Conservation (phyloP, 2,888 invertebrate genomes). For the Bedellia somnulentella region DNA sequence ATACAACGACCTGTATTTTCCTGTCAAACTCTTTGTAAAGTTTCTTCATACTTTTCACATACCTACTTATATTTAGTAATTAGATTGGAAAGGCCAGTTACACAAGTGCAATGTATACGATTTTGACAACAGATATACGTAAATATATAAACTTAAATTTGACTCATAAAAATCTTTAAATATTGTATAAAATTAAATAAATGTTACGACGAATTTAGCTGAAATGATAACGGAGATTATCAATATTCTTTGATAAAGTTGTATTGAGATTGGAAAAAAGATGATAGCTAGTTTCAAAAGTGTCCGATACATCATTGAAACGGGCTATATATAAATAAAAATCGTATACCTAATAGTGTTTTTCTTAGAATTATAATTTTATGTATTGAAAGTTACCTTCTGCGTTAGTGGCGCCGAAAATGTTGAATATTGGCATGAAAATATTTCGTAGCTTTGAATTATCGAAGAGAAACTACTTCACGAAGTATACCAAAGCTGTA, state of each 20-base stretch:
- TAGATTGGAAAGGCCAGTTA: slow-evolving; percentile 54
- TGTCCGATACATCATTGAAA: neutral
- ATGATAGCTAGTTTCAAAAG: neutral
- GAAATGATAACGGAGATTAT: slow-evolving; percentile 24
- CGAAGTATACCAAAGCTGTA: no score
- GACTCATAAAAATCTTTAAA: slow-evolving; percentile 48
- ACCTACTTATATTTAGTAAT: slow-evolving; percentile 16
- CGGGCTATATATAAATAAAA: no score
- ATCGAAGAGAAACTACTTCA: no score
- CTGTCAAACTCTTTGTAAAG: slow-evolving; percentile 22
- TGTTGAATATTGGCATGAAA: no score
- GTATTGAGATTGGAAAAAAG: slow-evolving; percentile 17
- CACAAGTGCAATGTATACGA: slow-evolving; percentile 63
- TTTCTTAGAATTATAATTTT: slow-evolving; percentile 20
- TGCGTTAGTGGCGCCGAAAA: slow-evolving; percentile 31
- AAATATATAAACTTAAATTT: slow-evolving; percentile 45
- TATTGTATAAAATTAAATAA: slow-evolving; percentile 28
- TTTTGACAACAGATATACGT: slow-evolving; percentile 60
- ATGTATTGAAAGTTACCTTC: slow-evolving; percentile 53
- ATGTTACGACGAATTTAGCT: slow-evolving; percentile 41
- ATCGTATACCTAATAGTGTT: neutral
- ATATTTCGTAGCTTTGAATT: no score
- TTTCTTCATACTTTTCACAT: slow-evolving; percentile 13
- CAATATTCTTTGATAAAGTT: slow-evolving; percentile 41
- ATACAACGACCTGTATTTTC: slow-evolving; percentile 33